These are phyloP conservation scores for Diglossa cyanea DNA, from an alignment of 2,797 vertebrate genomes.

Conservation along the genomic window DNA sequence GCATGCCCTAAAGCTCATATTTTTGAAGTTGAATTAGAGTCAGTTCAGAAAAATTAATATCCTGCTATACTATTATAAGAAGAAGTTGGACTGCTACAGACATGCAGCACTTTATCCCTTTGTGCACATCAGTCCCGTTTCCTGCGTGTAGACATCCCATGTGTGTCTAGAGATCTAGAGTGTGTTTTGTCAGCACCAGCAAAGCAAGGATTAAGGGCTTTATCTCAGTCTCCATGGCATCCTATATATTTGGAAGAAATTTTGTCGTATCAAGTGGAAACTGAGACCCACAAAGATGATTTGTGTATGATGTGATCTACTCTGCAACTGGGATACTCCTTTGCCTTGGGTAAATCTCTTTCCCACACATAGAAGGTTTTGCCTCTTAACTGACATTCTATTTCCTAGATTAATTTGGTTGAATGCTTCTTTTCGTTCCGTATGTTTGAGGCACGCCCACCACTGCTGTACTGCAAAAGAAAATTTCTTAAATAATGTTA, in stretches of 20 bases:
- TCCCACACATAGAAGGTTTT: background rate
- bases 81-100: background rate
- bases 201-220: background rate
- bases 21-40: background rate
- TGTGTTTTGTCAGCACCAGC: background rate
- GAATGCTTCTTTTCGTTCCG: background rate
- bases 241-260: background rate
- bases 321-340: background rate
- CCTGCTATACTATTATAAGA: background rate
- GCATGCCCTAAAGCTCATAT: background rate
- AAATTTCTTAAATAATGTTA: background rate
- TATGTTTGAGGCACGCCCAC: background rate
- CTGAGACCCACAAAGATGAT: background rate
- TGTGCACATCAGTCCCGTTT: background rate
- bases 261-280: background rate
- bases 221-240: background rate
- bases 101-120: background rate
- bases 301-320: background rate
- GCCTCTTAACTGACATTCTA: background rate
- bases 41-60: background rate
- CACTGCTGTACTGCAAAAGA: background rate
- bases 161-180: background rate
- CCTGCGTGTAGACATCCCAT: background rate
- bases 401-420: background rate
- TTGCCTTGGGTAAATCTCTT: background rate